These are phyloP conservation scores for Ellobium chinense DNA, from an alignment of 2,888 invertebrate species.

Conservation along the genomic window DNA sequence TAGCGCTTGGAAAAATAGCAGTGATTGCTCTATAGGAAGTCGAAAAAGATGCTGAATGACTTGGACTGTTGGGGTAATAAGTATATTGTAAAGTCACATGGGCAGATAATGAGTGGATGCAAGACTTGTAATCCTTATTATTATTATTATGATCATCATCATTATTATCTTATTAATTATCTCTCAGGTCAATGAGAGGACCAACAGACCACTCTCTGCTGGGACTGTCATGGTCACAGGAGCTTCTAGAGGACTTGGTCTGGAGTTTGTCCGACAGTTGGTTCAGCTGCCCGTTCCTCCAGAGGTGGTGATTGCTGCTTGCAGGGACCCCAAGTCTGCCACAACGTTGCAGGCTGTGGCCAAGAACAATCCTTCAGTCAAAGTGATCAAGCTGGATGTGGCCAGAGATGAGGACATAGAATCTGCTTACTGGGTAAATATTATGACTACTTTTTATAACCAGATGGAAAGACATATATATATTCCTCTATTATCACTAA, in stretches of 20 bases:
- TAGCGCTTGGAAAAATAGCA: no score
- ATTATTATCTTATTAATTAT: background rate
- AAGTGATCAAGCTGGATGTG: constrained; percentile 39
- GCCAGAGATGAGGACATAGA: constrained; percentile 43
- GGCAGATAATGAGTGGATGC: no score
- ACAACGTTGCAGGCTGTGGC: constrained; percentile 48
- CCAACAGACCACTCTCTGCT: background rate
- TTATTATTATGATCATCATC: background rate
- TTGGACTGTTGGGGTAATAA: no score
- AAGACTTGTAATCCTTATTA: no score
- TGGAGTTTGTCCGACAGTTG: constrained; percentile 87
- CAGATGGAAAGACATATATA: no score
- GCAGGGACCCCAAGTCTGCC: constrained; percentile 58
- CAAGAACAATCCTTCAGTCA: constrained; percentile 13
- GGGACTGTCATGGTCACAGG: constrained; percentile 87
- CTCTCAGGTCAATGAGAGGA: background rate
- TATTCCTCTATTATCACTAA: no score
- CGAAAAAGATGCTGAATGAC: no score
- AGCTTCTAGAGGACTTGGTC: constrained; percentile 92
- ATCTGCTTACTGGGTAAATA: constrained; percentile 23
- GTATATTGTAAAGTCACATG: no score
- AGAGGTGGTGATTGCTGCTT: constrained; percentile 59
- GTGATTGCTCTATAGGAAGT: no score
- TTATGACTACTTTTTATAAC: no score
- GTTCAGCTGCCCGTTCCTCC: constrained; percentile 54